Base-by-base conservation (phyloP, 2,797 vertebrate species). In the Alfaro cultratus region DNA sequence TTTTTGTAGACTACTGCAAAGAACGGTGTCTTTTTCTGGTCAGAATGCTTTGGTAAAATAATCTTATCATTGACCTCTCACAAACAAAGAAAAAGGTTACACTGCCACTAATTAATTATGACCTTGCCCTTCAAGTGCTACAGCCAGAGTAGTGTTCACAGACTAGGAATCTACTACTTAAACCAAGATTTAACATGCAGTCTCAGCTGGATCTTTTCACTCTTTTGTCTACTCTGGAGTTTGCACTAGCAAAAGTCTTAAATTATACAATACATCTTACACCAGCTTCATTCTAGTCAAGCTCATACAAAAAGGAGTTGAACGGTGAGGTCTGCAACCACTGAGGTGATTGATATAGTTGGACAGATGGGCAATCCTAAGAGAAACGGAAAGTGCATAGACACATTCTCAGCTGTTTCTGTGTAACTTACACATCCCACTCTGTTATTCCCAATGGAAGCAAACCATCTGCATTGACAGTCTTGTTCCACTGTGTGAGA, bases 361-460 rank as follows among this genome's bases (percentile, higher is more conserved):
- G 62, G 79, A 76, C 74, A 72, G 79, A 80, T 68, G 80, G 76
- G 31, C 60, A 83, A 51, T 9, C 8, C 75, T 76, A 45, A 78
- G 26, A 73, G 21, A 75, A 72, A 79, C 81, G 86, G 76, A 91
- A 93, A 90, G 78, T 47, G 57, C 1, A 43, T 84, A 23, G 84
- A 87, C 67, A 78, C 91, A 93, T 92, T 92, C 85, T 76, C 93
- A 94, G 92, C 92, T 94, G 94, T 83, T 89, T 86, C 87, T 91
- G 87, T 41, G 73, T 39, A 39, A 49, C 78, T 57, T 84, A 86
- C 87, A 89, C 86, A 83, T 78, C 83, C 83, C 86, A 45, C 84
- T 83, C 83, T 86, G 73, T 90, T 91, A 87, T 87, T 91, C 91
- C 89, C 87, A 88, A 92, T 86, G 90, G 88, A 93, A 87, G 7